Percentiles rank a stretch among this genome's conserved stretches.
Conservation (phyloP, 2,888 invertebrate genomes). For the Tribolium freemani region DNA sequence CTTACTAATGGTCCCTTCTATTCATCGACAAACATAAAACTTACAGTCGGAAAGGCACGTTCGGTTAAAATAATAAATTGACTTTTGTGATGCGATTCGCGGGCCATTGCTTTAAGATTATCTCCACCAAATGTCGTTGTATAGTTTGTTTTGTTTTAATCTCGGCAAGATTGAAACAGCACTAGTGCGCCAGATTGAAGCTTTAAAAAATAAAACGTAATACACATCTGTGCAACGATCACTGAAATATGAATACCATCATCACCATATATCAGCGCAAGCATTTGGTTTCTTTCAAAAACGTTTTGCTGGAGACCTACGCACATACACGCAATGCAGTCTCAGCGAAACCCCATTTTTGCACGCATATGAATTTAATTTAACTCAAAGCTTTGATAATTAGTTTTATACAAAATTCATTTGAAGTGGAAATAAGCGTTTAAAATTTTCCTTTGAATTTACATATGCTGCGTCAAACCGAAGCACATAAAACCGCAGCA, state of each 20-base stretch:
- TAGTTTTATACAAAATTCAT: constrained; percentile 8
- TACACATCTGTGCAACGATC: constrained; percentile 14
- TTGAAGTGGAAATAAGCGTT: not conserved
- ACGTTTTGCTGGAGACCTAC: not conserved
- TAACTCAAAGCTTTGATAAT: constrained; percentile 5
- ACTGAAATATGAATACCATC: constrained; percentile 14
- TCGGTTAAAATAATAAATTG: constrained; percentile 12
- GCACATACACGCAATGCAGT: constrained; percentile 22
- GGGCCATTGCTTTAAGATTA: not conserved
- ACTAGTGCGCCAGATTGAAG: constrained; percentile 12
- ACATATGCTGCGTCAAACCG: no score
- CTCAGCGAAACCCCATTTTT: constrained; percentile 13
- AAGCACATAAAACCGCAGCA: no score
- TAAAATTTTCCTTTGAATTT: not conserved
- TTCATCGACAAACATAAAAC: not conserved
- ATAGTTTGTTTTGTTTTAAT: constrained; percentile 15
- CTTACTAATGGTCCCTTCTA: not conserved
- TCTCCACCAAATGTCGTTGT: not conserved
- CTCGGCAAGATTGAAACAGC: not conserved
- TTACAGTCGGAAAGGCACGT: not conserved
- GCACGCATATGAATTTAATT: constrained; percentile 11
- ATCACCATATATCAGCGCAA: constrained; percentile 13
- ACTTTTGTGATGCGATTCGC: constrained; percentile 6
- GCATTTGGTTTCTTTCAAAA: constrained; percentile 13
- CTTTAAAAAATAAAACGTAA: constrained; percentile 26